Evolutionary conservation across 2,113 vertebrate species (phyloP).

Genomic region (Ammospiza nelsoni): DNA sequence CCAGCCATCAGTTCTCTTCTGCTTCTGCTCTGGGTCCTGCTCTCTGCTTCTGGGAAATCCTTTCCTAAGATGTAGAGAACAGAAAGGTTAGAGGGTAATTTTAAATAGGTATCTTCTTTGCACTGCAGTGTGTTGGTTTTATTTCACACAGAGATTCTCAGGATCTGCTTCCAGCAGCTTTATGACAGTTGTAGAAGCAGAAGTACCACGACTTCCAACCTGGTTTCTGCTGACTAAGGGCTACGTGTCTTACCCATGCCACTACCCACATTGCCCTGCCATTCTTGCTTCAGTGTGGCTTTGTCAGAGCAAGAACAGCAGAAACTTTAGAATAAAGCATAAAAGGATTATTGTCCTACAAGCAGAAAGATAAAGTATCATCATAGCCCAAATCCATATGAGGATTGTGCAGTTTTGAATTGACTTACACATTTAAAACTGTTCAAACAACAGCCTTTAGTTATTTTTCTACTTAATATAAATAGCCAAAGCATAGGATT

Average conservation of each 20-base stretch:
- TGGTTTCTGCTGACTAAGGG: not conserved
- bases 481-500: not conserved
- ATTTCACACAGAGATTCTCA: not conserved
- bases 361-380: not conserved
- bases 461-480: not conserved
- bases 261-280: not conserved
- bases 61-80: not conserved
- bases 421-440: not conserved
- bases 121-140: not conserved
- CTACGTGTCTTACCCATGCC: not conserved
- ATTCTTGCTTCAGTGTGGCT: not conserved
- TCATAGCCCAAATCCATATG: not conserved
- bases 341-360: not conserved
- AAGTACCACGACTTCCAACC: not conserved
- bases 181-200: not conserved
- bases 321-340: not conserved
- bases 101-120: not conserved
- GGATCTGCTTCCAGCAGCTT: not conserved
- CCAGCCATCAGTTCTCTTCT: not conserved
- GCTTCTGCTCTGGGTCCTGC: not conserved
- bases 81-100: not conserved
- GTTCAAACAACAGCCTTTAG: not conserved
- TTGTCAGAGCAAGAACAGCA: not conserved
- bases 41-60: not conserved
- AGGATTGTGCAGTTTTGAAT: not conserved